These are phyloP conservation scores for Cecropterus lyciades DNA, from an alignment of 1,140 invertebrate genomes.

Conservation along the genomic window DNA sequence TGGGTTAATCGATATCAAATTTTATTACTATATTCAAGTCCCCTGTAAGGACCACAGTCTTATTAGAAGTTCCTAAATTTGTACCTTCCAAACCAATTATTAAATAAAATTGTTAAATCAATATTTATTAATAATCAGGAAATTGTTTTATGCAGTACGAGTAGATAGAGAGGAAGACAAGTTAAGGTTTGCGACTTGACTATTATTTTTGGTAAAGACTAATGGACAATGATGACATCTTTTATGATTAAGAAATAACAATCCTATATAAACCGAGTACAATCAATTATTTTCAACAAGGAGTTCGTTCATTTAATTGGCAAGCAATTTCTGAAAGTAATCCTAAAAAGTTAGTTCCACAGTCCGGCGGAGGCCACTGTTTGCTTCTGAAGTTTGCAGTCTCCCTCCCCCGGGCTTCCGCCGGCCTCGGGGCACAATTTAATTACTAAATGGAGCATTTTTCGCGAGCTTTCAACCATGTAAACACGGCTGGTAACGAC, in stretches of 20 bases:
- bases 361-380: slow-evolving; percentile 42
- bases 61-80: no score
- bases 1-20: no score
- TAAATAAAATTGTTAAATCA: no score
- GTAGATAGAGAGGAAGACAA: no score
- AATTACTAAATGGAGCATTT: slow-evolving; percentile 77
- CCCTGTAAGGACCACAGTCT: no score
- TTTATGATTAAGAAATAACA: not conserved
- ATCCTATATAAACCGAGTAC: not conserved
- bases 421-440: slow-evolving; percentile 60
- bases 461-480: slow-evolving; percentile 54
- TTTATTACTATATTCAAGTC: no score
- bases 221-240: not conserved
- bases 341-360: slow-evolving; percentile 37
- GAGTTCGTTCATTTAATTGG: slow-evolving; percentile 44
- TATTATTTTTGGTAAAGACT: not conserved
- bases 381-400: slow-evolving; percentile 60
- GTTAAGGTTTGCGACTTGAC: no score
- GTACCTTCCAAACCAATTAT: no score
- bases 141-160: no score
- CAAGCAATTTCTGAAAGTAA: slow-evolving; percentile 50
- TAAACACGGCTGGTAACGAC: slow-evolving; percentile 37
- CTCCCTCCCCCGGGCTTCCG: slow-evolving; percentile 26
- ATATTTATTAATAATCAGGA: no score
- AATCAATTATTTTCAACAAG: slow-evolving; percentile 32